Base-by-base conservation (phyloP, 2,113 vertebrate species). In the Hyla sarda region DNA sequence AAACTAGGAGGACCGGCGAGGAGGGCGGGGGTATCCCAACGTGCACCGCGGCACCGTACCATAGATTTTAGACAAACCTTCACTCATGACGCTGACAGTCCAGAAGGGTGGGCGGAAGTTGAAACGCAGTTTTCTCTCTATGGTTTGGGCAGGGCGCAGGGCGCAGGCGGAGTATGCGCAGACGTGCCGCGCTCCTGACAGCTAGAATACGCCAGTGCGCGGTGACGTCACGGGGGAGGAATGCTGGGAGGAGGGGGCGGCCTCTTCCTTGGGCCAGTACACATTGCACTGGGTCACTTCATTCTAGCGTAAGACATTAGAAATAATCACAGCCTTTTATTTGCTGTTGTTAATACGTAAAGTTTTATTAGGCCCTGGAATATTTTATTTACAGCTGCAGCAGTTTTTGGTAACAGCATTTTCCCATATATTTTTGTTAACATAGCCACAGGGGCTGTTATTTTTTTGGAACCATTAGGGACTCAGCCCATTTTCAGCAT, bases 1-100 rank as follows among this genome's bases (percentile, higher is more conserved):
- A 86, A 86, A 86, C 50, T 72, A 9, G 76, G 76, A 86, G 76
- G 76, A 86, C 84, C 48, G 73, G 62, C 76, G 47, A 52, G 65
- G 84, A 86, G 84, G 84, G 84, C 62, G 84, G 84, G 56, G 62
- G 76, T 72, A 86, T 86, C 75, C 84, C 84, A 58, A 16, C 21
- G n/a, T 79, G 62, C 84, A 86, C n/a, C 62, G 76, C 84, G 48
- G 47, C 60, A 65, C 47, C 7, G 10, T 16, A 72, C 75, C 84
- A 86, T 71, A 86, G 65, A 80, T 21, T 4, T 52, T 32, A 2
- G 13, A 2, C 58, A 34, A 45, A 30, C 73, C 17, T 21, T 52
- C 30, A 37, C 13, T 11, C 30, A 25, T 41, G 17, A 56, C 41
- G 8, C 13, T 21, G 14, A 52, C 30, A 32, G 52, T 45, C 69